Percentiles rank a stretch among this genome's conserved stretches.
Conservation (phyloP, 1,140 invertebrate species). For the Danaus plexippus region DNA sequence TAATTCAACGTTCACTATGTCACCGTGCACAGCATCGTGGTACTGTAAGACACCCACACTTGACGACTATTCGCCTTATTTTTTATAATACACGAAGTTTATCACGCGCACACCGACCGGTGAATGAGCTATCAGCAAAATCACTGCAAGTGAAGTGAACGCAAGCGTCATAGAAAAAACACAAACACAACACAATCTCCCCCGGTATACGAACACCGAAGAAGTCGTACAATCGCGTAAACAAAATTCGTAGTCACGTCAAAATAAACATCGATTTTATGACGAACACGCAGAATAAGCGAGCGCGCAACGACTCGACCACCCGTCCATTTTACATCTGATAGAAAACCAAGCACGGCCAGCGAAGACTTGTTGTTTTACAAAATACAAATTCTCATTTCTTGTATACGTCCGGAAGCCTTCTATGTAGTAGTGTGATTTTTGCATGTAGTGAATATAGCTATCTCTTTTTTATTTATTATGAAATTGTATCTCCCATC, state of each 20-base stretch:
- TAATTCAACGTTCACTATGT: slow-evolving; percentile 66
- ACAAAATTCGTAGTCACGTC: slow-evolving; percentile 66
- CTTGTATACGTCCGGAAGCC: slow-evolving; percentile 56
- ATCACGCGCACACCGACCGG: slow-evolving; percentile 65
- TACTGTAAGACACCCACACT: slow-evolving; percentile 62
- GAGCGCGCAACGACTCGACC: slow-evolving; percentile 63
- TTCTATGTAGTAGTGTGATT: slow-evolving; percentile 38
- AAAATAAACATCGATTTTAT: slow-evolving; percentile 69
- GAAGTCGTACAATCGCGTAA: slow-evolving; percentile 65
- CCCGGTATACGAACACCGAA: slow-evolving; percentile 54
- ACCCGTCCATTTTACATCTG: slow-evolving; percentile 72
- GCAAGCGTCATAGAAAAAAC: slow-evolving; percentile 63
- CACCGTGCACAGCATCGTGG: slow-evolving; percentile 64
- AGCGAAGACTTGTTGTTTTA: slow-evolving; percentile 68
- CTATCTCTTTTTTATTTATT: slow-evolving; percentile 23
- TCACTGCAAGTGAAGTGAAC: slow-evolving; percentile 65
- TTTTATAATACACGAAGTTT: slow-evolving; percentile 63
- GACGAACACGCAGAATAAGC: slow-evolving; percentile 59
- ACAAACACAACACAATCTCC: slow-evolving; percentile 67
- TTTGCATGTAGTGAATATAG: slow-evolving; percentile 23
- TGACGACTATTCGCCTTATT: slow-evolving; percentile 55
- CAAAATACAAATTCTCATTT: slow-evolving; percentile 62
- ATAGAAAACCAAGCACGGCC: slow-evolving; percentile 61
- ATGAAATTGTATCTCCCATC: slow-evolving; percentile 23
- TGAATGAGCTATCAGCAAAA: slow-evolving; percentile 69